Percentiles rank a stretch among this genome's conserved stretches.
Evolutionary conservation across 2,888 invertebrate genomes (phyloP).

Genomic region (Caradrina kadenii): DNA sequence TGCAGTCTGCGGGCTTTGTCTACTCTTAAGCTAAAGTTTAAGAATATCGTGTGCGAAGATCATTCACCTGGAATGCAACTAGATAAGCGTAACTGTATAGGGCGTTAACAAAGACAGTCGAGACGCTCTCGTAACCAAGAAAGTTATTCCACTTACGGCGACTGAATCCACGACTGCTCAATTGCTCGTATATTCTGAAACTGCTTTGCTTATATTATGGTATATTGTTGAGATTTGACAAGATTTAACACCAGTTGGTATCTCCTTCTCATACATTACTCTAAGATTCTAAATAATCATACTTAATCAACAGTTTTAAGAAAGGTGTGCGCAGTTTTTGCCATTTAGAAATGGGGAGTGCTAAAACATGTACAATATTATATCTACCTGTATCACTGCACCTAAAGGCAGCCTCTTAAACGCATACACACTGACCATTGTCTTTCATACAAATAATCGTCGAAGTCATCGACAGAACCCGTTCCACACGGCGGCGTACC

Average conservation of each 20-base stretch:
- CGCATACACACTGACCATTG: constrained; percentile 82
- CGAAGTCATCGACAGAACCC: constrained; percentile 89
- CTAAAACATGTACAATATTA: constrained; percentile 39
- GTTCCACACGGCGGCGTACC: constrained; percentile 89
- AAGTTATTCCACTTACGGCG: constrained; percentile 77
- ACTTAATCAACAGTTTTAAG: background rate
- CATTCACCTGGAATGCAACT: constrained; percentile 81
- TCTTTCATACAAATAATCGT: constrained; percentile 87
- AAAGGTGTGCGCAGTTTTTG: constrained; percentile 12
- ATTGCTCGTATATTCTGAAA: constrained; percentile 63
- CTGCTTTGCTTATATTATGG: constrained; percentile 64
- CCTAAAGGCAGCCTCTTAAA: constrained; percentile 73
- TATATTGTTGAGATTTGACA: constrained; percentile 59
- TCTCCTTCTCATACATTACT: background rate
- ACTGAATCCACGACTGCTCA: constrained; percentile 73
- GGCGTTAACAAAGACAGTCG: constrained; percentile 78
- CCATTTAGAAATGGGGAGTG: constrained; percentile 1
- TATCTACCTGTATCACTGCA: constrained; percentile 48
- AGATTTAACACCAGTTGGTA: constrained; percentile 54
- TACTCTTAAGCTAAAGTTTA: constrained; percentile 59
- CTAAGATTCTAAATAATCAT: background rate
- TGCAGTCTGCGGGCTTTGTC: constrained; percentile 43
- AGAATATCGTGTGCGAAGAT: constrained; percentile 75
- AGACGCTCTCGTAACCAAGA: constrained; percentile 77
- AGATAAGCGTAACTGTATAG: constrained; percentile 83